Percentiles rank a stretch among this genome's conserved stretches.
phyloP scores from a whole-genome alignment of 2,113 vertebrate species.

The Rynchops niger region DNA sequence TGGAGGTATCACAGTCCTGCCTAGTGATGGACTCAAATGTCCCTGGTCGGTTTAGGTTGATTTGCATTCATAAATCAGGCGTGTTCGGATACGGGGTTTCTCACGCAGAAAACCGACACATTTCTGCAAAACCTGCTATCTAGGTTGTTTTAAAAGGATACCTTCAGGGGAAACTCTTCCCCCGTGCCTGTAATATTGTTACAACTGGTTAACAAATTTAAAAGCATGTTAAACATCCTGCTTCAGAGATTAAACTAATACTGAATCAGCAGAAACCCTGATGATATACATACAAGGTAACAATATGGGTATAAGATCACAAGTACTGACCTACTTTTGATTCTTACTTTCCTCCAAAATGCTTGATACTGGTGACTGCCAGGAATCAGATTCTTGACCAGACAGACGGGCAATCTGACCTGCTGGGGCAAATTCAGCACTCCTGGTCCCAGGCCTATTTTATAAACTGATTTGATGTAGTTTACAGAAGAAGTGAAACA shows the following conservation, averaged over 20 bases:
- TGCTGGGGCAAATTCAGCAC: not conserved
- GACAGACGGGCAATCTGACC: not conserved
- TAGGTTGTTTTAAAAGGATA: not conserved
- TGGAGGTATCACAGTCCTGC: accelerated
- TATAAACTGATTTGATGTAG: not conserved
- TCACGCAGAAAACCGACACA: accelerated
- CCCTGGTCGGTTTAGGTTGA: accelerated
- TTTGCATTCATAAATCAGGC: not conserved
- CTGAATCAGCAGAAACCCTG: not conserved
- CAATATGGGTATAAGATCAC: not conserved
- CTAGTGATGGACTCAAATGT: not conserved
- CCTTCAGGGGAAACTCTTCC: not conserved
- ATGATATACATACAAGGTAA: not conserved
- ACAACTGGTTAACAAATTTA: not conserved
- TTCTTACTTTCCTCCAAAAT: not conserved
- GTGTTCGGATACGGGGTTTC: not conserved
- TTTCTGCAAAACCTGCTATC: not conserved
- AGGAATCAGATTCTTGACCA: not conserved
- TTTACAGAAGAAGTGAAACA: not conserved
- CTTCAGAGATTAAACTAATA: not conserved
- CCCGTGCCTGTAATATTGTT: not conserved
- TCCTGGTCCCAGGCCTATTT: not conserved
- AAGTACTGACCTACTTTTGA: not conserved
- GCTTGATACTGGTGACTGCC: not conserved
- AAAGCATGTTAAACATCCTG: accelerated